Percentiles rank a stretch among this genome's conserved stretches.
Evolutionary conservation across 2,113 vertebrate genomes (phyloP).

Genomic region (Nothobranchius kuhntae): DNA sequence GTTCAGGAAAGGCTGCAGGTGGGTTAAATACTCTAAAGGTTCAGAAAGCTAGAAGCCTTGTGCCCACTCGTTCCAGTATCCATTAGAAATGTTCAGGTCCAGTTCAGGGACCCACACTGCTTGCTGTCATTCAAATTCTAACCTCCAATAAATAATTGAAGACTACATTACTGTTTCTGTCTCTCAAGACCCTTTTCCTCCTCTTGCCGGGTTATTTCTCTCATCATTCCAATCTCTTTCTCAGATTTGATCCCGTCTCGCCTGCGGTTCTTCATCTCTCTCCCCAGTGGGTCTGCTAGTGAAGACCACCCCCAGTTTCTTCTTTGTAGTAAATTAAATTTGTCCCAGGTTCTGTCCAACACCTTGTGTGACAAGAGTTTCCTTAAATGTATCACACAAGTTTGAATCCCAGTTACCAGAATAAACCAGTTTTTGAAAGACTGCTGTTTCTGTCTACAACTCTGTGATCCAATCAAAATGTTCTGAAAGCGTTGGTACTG

Average conservation of each 20-base stretch:
- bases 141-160: conserved; percentile 69
- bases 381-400: background rate
- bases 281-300: background rate
- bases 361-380: background rate
- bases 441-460: too few relatives aligned
- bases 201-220: background rate
- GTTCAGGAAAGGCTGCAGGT: background rate
- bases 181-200: conserved; percentile 1
- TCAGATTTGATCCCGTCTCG: background rate
- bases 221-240: background rate
- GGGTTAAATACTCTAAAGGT: background rate
- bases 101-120: conserved; percentile 21
- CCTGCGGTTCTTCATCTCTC: background rate
- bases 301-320: background rate
- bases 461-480: too few relatives aligned
- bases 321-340: background rate
- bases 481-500: too few relatives aligned
- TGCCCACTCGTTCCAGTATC: conserved; percentile 6
- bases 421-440: too few relatives aligned
- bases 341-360: background rate
- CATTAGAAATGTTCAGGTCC: conserved; percentile 22
- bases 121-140: conserved; percentile 44
- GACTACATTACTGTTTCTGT: conserved; percentile 41
- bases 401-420: too few relatives aligned
- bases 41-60: conserved; percentile 1